Conservation (phyloP, 1,140 invertebrate genomes). For the Pseudomyrmex gracilis region DNA sequence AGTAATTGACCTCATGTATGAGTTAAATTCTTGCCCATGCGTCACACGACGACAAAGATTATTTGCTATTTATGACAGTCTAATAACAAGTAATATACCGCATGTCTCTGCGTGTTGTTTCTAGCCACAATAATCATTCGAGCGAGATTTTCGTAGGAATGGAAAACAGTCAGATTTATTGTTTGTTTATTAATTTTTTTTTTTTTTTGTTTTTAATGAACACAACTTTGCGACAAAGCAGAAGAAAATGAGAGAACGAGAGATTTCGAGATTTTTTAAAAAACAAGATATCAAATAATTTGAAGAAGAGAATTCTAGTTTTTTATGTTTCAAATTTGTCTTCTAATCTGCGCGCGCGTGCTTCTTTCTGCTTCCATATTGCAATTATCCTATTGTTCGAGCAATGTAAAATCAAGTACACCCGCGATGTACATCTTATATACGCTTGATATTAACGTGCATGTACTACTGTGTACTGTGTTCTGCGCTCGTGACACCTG, state of each 20-base stretch:
- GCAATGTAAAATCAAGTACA: background rate
- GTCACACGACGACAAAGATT: conserved; percentile 67
- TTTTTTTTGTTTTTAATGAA: no score
- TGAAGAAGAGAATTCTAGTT: no score
- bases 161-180: background rate
- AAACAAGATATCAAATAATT: no score
- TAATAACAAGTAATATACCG: conserved; percentile 54
- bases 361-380: no score
- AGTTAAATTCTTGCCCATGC: conserved; percentile 55
- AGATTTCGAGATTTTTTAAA: no score
- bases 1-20: conserved; percentile 72
- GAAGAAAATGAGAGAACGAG: no score
- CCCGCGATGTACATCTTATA: background rate
- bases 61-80: conserved; percentile 72
- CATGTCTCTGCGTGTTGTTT: background rate
- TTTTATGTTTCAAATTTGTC: no score
- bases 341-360: no score
- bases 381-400: no score
- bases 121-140: background rate
- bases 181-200: no score
- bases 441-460: background rate
- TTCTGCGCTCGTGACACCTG: background rate
- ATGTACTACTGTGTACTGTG: conserved; percentile 6
- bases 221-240: no score
- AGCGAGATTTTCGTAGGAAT: background rate